A percentile compares a stretch with the other conserved stretches of the same genome.
Evolutionary conservation across 2,797 vertebrate species (phyloP).

Genomic region (Esox lucius): DNA sequence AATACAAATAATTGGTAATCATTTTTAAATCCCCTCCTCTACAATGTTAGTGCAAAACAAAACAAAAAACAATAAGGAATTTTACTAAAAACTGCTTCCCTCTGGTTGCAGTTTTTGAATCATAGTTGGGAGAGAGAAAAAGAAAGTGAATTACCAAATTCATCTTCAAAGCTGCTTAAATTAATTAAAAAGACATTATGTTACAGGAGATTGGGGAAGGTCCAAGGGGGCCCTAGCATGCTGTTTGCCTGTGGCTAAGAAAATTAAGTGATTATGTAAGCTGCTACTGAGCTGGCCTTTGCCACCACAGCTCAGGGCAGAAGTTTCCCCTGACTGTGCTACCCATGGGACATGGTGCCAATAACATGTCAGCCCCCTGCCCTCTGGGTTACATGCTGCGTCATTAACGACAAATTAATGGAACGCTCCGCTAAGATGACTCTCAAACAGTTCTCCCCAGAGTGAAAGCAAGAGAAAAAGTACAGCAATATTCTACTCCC

Average conservation of each 20-base stretch:
- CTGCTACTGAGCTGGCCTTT: slow-evolving; percentile 33
- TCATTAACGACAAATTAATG: slow-evolving; percentile 5
- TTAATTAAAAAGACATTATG: slow-evolving; percentile 62
- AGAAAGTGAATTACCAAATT: slow-evolving; percentile 45
- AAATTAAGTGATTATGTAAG: slow-evolving; percentile 57
- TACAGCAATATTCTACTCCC: slow-evolving; percentile 15
- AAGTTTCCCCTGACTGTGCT: slow-evolving; percentile 29
- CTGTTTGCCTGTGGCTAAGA: slow-evolving; percentile 45
- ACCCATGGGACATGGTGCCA: slow-evolving; percentile 40
- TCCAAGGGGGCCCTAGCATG: slow-evolving; percentile 30
- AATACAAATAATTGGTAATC: too few species aligned
- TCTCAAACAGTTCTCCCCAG: slow-evolving; percentile 9
- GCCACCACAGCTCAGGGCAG: slow-evolving; percentile 24
- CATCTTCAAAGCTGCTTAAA: slow-evolving; percentile 49
- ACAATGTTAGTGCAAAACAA: background rate
- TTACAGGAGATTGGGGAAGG: slow-evolving; percentile 34
- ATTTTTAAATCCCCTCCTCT: background rate
- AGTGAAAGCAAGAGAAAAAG: background rate
- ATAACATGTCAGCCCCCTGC: slow-evolving; percentile 29
- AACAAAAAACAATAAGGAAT: background rate
- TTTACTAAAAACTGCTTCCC: slow-evolving; percentile 17
- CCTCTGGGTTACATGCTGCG: slow-evolving; percentile 26
- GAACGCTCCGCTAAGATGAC: slow-evolving; percentile 12
- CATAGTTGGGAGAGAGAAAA: slow-evolving; percentile 14
- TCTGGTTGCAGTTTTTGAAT: slow-evolving; percentile 19